Evolutionary conservation across 2,888 invertebrate genomes (phyloP).

Genomic region (Eristalinus aeneus): DNA sequence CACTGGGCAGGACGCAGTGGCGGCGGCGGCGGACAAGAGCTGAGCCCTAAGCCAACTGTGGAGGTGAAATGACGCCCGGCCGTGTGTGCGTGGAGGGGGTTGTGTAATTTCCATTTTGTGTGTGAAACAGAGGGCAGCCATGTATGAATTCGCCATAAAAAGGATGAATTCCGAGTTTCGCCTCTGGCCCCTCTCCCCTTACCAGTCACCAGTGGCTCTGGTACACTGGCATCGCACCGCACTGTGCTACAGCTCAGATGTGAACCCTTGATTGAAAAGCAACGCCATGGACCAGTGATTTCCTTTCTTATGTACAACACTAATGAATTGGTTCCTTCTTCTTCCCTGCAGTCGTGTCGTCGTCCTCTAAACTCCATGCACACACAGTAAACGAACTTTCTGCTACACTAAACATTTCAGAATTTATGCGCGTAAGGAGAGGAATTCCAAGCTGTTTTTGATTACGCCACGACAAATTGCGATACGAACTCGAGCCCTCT

Average conservation of each 20-base stretch:
- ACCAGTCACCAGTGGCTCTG: background rate
- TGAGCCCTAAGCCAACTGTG: background rate
- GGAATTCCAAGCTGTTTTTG: slow-evolving; percentile 61
- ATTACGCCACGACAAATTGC: slow-evolving; percentile 62
- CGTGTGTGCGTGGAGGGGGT: background rate
- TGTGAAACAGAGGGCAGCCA: slow-evolving; percentile 40
- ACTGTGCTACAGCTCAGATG: slow-evolving; percentile 37
- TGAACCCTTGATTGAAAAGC: slow-evolving; percentile 70
- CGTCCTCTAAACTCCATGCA: slow-evolving; percentile 47
- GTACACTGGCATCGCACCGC: background rate
- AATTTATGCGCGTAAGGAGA: slow-evolving; percentile 62
- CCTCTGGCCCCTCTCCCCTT: background rate
- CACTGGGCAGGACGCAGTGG: background rate
- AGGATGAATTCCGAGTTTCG: slow-evolving; percentile 31
- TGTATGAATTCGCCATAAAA: slow-evolving; percentile 55
- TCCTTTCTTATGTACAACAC: slow-evolving; percentile 67
- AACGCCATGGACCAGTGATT: slow-evolving; percentile 70
- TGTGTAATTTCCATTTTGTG: slow-evolving; percentile 47
- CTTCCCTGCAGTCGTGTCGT: slow-evolving; percentile 44
- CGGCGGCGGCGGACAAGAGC: background rate
- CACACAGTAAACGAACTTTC: slow-evolving; percentile 58
- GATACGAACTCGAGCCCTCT: slow-evolving; percentile 38
- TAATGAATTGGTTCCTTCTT: slow-evolving; percentile 69
- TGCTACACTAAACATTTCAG: slow-evolving; percentile 66
- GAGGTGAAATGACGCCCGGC: background rate